phyloP scores from a whole-genome alignment of 2,113 vertebrate genomes.

The Brachyhypopomus occidentalis region DNA sequence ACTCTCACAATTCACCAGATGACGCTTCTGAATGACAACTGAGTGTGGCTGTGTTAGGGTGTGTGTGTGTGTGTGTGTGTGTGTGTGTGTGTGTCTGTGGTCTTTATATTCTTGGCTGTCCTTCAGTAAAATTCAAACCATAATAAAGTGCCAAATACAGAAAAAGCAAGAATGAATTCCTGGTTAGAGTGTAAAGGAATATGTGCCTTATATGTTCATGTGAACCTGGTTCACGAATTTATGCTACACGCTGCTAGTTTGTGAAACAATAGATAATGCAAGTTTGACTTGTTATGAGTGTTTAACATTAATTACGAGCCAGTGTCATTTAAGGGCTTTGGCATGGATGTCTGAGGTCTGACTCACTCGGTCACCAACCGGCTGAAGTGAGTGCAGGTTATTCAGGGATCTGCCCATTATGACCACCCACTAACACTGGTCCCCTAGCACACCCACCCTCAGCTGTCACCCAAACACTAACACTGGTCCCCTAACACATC shows the following conservation, averaged over 20 bases:
- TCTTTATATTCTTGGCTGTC: conserved; percentile 13
- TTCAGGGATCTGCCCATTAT: conserved; percentile 29
- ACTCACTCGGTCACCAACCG: conserved; percentile 11
- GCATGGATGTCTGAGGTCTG: conserved; percentile 4
- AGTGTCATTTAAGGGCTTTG: conserved; percentile 24
- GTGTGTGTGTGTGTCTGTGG: background rate
- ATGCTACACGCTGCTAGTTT: no score
- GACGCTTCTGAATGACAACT: background rate
- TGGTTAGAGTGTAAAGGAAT: no score
- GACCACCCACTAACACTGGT: background rate
- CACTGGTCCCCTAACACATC: background rate
- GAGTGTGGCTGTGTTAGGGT: no score
- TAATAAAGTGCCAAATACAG: conserved; percentile 13
- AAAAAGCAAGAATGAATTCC: background rate
- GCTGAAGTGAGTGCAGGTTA: conserved; percentile 10
- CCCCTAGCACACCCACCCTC: background rate
- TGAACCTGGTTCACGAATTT: background rate
- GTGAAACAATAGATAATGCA: background rate
- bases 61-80: background rate
- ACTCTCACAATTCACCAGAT: background rate
- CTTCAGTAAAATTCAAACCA: background rate
- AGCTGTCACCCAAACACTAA: conserved; percentile 15
- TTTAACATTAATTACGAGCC: conserved; percentile 38
- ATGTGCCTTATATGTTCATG: background rate
- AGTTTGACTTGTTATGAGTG: background rate